A percentile compares a stretch with the other conserved stretches of the same genome.
These are phyloP conservation scores for Abscondita cerata DNA, from an alignment of 2,888 invertebrate species.

Conservation along the genomic window DNA sequence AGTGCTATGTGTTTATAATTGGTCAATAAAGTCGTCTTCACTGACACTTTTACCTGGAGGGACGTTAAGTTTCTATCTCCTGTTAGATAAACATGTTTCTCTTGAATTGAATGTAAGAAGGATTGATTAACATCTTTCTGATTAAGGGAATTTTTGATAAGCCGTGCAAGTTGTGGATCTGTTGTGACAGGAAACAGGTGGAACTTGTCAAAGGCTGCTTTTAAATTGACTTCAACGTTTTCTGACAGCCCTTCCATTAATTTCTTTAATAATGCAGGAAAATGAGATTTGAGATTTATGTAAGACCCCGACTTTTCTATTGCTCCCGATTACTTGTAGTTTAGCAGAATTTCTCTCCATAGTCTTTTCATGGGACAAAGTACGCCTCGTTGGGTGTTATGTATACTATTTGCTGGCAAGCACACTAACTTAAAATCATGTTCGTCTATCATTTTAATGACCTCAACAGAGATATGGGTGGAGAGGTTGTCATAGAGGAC, in stretches of 20 bases:
- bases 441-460: no score
- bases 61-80: background rate
- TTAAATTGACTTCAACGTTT: background rate
- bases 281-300: background rate
- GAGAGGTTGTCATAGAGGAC: no score
- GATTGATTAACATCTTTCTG: background rate
- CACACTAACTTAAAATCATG: no score
- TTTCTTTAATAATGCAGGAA: background rate
- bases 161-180: background rate
- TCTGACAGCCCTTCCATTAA: background rate
- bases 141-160: background rate
- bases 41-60: no score
- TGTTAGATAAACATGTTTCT: constrained; percentile 1
- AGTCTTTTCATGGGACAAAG: no score
- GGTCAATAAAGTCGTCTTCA: no score
- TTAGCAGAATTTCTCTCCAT: background rate
- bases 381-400: no score
- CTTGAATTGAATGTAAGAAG: background rate
- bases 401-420: no score
- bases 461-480: no score
- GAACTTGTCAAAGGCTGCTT: no score
- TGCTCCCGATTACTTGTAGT: background rate
- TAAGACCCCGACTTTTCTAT: background rate
- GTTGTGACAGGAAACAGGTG: background rate
- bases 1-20: no score